Conservation (phyloP, 2,113 vertebrate genomes). For the Drymodes brunneopygia region DNA sequence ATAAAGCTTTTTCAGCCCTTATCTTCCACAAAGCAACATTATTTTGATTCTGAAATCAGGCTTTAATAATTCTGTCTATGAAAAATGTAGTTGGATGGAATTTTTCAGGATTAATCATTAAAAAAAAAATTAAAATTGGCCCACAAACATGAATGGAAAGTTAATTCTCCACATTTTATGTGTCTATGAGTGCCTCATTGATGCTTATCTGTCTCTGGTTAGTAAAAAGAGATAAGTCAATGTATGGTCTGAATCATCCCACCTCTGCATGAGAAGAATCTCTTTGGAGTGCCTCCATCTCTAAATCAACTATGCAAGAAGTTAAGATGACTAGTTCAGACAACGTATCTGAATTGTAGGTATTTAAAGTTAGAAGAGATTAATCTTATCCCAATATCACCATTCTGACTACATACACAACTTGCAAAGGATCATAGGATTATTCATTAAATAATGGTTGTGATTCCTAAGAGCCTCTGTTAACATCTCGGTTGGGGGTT, state of each 20-base stretch:
- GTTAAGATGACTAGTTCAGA: background rate
- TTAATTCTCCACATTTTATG: background rate
- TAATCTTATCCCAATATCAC: background rate
- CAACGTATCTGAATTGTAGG: background rate
- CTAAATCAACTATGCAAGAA: background rate
- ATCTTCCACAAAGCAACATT: background rate
- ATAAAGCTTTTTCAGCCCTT: background rate
- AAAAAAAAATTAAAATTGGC: background rate
- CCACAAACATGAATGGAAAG: background rate
- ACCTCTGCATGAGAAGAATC: background rate
- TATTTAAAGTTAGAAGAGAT: background rate
- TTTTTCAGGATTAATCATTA: background rate
- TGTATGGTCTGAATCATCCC: background rate
- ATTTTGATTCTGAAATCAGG: background rate
- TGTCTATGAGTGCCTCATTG: background rate
- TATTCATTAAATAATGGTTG: background rate
- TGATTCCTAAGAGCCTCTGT: background rate
- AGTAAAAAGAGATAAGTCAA: background rate
- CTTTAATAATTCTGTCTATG: background rate
- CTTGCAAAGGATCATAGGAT: background rate
- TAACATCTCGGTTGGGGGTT: accelerated
- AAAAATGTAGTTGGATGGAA: background rate
- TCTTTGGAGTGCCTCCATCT: background rate
- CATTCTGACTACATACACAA: background rate
- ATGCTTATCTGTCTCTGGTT: background rate